A percentile compares a stretch with the other conserved stretches of the same genome.
These are phyloP conservation scores for Lycophotia porphyrea DNA, from an alignment of 2,888 invertebrate genomes.

Conservation along the genomic window DNA sequence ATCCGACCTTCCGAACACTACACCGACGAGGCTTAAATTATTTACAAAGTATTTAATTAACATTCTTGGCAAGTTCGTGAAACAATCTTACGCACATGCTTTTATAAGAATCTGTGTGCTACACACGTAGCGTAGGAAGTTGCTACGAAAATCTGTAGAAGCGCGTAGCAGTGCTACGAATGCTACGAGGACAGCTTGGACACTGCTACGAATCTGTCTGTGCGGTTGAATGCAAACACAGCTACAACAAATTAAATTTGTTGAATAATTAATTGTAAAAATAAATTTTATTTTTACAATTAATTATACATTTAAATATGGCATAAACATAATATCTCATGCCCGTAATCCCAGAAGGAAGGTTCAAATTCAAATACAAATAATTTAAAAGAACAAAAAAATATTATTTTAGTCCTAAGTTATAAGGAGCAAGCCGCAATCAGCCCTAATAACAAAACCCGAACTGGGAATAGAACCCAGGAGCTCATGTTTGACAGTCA, in stretches of 20 bases:
- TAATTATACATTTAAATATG: background rate
- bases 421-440: too few species aligned
- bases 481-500: background rate
- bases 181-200: constrained; percentile 15
- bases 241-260: background rate
- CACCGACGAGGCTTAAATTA: constrained; percentile 33
- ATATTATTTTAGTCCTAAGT: background rate
- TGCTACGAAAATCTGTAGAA: constrained; percentile 47
- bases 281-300: too few species aligned
- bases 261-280: too few species aligned
- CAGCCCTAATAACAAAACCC: background rate
- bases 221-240: background rate
- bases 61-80: constrained; percentile 59
- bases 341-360: background rate
- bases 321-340: background rate
- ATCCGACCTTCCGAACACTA: constrained; percentile 11
- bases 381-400: background rate
- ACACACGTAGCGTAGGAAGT: constrained; percentile 48
- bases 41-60: constrained; percentile 63
- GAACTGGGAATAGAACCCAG: background rate
- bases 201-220: background rate
- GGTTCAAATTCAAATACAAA: background rate
- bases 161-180: constrained; percentile 34
- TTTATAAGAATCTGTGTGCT: constrained; percentile 58
- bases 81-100: constrained; percentile 60